A percentile compares a stretch with the other conserved stretches of the same genome.
Conservation (phyloP, 2,888 invertebrate genomes). For the Scrobipalpa costella region DNA sequence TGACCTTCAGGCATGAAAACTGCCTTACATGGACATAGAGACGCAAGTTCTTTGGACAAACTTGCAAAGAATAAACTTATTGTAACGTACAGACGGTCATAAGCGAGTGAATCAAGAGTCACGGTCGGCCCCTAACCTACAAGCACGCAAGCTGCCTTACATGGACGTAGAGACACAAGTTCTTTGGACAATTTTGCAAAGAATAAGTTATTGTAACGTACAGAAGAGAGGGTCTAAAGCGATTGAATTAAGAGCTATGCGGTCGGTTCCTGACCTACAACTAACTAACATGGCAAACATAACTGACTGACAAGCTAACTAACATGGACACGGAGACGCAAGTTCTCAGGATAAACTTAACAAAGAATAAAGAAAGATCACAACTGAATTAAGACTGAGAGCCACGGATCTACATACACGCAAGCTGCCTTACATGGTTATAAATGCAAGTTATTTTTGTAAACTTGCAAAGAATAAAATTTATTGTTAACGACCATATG, state of each 20-base stretch:
- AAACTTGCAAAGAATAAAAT: conserved; percentile 32
- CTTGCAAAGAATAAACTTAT: conserved; percentile 30
- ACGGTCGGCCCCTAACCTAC: conserved; percentile 32
- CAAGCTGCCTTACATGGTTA: conserved; percentile 41
- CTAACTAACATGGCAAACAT: too few relatives aligned
- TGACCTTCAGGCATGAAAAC: conserved; percentile 35
- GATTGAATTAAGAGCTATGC: too few relatives aligned
- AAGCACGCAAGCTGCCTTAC: conserved; percentile 40
- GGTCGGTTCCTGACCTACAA: too few relatives aligned
- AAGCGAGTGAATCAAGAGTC: too few relatives aligned
- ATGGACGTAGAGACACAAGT: conserved; percentile 34
- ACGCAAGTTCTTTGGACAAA: conserved; percentile 29
- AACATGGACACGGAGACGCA: too few relatives aligned
- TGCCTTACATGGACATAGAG: conserved; percentile 39
- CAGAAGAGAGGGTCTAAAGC: too few relatives aligned
- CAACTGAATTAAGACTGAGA: too few relatives aligned
- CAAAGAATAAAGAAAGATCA: too few relatives aligned
- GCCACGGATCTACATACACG: conserved; percentile 32
- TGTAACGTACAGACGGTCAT: neutral
- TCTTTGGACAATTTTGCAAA: conserved; percentile 32
- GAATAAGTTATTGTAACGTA: conserved; percentile 1
- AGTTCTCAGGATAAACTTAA: too few relatives aligned
- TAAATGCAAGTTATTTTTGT: conserved; percentile 26
- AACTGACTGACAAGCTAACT: too few relatives aligned
- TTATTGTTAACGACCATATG: too few relatives aligned